phyloP scores from a whole-genome alignment of 2,797 vertebrate genomes.

The Monodelphis domestica region DNA sequence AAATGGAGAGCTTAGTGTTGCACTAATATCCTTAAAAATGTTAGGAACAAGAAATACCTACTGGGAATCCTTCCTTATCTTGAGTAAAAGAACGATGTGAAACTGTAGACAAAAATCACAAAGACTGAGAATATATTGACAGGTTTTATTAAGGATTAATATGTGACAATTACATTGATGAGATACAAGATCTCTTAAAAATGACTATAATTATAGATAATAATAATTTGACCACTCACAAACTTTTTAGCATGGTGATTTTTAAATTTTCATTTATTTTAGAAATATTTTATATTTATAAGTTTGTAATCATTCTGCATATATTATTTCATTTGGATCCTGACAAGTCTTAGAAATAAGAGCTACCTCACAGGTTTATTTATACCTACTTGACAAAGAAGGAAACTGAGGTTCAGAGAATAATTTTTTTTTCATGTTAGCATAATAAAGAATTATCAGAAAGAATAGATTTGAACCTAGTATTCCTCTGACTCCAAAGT shows the following conservation, averaged over 20 bases:
- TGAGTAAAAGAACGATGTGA: no score
- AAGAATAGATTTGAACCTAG: not conserved
- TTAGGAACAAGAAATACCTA: no score
- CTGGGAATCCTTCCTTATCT: no score
- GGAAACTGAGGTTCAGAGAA: not conserved
- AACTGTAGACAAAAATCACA: not conserved
- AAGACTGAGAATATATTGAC: not conserved
- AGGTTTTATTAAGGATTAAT: not conserved
- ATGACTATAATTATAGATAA: not conserved
- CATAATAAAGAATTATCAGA: not conserved
- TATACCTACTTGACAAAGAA: not conserved
- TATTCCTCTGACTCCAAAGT: not conserved
- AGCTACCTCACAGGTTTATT: not conserved
- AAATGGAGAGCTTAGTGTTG: no score
- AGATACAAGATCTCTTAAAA: not conserved
- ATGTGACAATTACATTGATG: no score
- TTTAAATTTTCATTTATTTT: not conserved
- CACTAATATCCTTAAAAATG: no score
- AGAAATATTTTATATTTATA: not conserved
- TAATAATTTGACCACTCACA: not conserved
- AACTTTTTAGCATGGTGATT: no score
- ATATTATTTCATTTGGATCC: not conserved
- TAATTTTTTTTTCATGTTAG: not conserved
- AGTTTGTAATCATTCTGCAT: not conserved
- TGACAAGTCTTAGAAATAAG: not conserved